Conservation (phyloP, 2,888 invertebrate genomes). For the Hypsopygia costalis region DNA sequence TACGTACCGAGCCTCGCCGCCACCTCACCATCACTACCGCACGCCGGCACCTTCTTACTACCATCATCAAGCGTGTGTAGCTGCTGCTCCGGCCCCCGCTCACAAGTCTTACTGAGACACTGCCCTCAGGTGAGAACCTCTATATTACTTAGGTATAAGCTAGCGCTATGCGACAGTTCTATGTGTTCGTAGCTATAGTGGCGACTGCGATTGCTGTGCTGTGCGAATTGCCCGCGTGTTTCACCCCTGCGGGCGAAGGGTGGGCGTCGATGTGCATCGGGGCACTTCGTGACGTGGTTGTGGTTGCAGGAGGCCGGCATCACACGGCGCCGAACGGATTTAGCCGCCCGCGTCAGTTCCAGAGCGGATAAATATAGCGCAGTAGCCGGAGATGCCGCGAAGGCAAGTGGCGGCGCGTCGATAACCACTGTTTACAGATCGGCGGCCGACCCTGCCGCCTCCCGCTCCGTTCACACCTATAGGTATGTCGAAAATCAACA, state of each 20-base stretch:
- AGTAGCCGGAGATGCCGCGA: slow-evolving; percentile 67
- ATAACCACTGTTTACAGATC: slow-evolving; percentile 78
- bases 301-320: slow-evolving; percentile 76
- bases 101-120: slow-evolving; percentile 75
- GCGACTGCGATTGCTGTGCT: slow-evolving; percentile 61
- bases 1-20: slow-evolving; percentile 63
- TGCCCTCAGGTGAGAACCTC: slow-evolving; percentile 58
- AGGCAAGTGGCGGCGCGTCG: slow-evolving; percentile 75
- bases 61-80: slow-evolving; percentile 82
- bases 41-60: slow-evolving; percentile 72
- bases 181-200: slow-evolving; percentile 18
- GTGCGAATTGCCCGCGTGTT: slow-evolving; percentile 50
- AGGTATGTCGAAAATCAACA: slow-evolving; percentile 64
- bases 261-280: slow-evolving; percentile 41
- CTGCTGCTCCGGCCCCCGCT: slow-evolving; percentile 67
- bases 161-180: slow-evolving; percentile 49
- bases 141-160: slow-evolving; percentile 20
- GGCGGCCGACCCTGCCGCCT: slow-evolving; percentile 72
- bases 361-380: slow-evolving; percentile 75
- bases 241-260: slow-evolving; percentile 39
- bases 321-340: slow-evolving; percentile 73
- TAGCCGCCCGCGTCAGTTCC: slow-evolving; percentile 73
- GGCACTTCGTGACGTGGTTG: slow-evolving; percentile 70
- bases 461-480: slow-evolving; percentile 64
- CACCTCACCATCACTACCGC: slow-evolving; percentile 72